Base-by-base conservation (phyloP, 2,888 invertebrate genomes). In the Drosophila neutralis region DNA sequence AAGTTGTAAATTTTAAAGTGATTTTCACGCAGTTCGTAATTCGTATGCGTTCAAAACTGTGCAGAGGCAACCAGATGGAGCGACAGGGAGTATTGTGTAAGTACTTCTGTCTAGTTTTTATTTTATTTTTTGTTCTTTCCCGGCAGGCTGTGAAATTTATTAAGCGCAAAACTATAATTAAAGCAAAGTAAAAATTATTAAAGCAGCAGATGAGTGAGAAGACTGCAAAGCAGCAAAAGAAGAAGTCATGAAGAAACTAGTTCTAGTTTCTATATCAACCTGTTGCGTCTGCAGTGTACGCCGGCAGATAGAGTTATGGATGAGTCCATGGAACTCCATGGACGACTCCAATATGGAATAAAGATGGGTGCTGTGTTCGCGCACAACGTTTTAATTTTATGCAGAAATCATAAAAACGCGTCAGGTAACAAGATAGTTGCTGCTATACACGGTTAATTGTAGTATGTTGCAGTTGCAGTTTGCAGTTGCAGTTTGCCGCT, bases 141-240 rank as follows among this genome's bases (percentile, higher is more conserved):
- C 0, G 77, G 75, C 76, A 81, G 80, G 70, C 81, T 76, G 87
- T 68, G 76, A 86, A 90, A 87, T 87, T 87, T 87, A 87, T 90
- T 87, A 90, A 90, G 90, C 90, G 87, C 90, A 87, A 87, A 87
- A 87, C 87, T 87, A 87, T 87, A 87, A 87, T 87, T 87, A 87
- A 87, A 86, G 82, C 87, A 90, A 87, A 87, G 84, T 87, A 86
- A 86, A 85, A 87, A 87, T 87, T 87, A 87, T 87, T 83, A 90
- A 87, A 73, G 76, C 86, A 87, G 57, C 63, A 76, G 78, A 73
- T 72, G 75, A 81, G 78, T 77, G 73, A 77, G 68, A 52, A 64
- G 74, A 82, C 79, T 72, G 49, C 65, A 65, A 68, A 75, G 38
- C 21, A 21, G 48, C 54, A 48, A 59, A 62, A 66, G 59, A 38